Conservation (phyloP, 2,797 vertebrate species). For the Astyanax mexicanus region DNA sequence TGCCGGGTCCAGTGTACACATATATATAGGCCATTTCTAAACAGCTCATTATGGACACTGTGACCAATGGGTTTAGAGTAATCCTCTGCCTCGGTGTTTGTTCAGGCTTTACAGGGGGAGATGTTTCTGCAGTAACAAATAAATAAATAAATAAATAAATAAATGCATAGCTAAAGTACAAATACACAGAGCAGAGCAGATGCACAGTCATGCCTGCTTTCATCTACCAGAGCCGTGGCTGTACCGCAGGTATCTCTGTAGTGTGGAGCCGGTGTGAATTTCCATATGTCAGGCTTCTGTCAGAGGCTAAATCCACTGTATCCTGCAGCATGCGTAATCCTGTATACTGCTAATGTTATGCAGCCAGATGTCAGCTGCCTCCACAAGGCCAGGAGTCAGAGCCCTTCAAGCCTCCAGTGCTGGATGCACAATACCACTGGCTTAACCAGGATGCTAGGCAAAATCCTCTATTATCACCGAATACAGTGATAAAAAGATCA, state of each 20-base stretch:
- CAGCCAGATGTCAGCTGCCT: slow-evolving; percentile 45
- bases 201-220: background rate
- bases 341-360: slow-evolving; percentile 36
- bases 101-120: background rate
- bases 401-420: slow-evolving; percentile 28
- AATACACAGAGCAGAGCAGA: background rate
- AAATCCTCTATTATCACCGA: slow-evolving; percentile 17
- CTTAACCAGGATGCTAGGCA: slow-evolving; percentile 30
- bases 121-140: background rate
- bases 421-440: slow-evolving; percentile 27
- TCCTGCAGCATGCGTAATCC: slow-evolving; percentile 41
- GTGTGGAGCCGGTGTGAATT: slow-evolving; percentile 33
- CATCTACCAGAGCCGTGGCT: background rate
- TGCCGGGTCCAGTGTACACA: too few species aligned
- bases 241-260: slow-evolving; percentile 31
- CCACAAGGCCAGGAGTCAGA: slow-evolving; percentile 36
- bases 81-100: background rate
- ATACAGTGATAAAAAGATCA: too few species aligned
- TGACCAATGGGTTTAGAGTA: background rate
- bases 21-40: too few species aligned
- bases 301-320: slow-evolving; percentile 45
- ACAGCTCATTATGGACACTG: background rate
- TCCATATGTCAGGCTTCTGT: slow-evolving; percentile 38
- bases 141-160: too few species aligned
- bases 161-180: background rate